Conservation (phyloP, 2,888 invertebrate genomes). For the Molanna angustata region DNA sequence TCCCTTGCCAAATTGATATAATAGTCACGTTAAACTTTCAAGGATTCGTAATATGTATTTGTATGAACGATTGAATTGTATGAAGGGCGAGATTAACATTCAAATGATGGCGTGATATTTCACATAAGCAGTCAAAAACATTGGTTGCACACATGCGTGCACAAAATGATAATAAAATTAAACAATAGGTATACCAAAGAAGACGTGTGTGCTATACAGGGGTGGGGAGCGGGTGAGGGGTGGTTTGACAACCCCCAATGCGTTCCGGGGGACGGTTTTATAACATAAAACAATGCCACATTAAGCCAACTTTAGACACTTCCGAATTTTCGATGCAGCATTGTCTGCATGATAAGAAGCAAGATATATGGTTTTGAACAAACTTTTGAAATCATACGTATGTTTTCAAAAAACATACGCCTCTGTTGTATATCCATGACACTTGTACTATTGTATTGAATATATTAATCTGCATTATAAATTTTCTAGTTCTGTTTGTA, state of each 20-base stretch:
- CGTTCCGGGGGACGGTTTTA: slow-evolving; percentile 24
- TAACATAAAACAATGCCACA: slow-evolving; percentile 31
- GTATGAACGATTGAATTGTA: background rate
- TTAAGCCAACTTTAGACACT: slow-evolving; percentile 14
- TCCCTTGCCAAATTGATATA: too few species aligned
- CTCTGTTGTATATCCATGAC: too few species aligned
- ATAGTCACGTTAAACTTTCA: too few species aligned
- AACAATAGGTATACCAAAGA: too few species aligned
- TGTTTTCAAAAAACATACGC: too few species aligned
- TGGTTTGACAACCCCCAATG: slow-evolving; percentile 1
- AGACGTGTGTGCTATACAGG: slow-evolving; percentile 16
- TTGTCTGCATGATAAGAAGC: slow-evolving; percentile 21
- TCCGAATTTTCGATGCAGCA: slow-evolving; percentile 14
- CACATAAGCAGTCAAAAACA: slow-evolving; percentile 9
- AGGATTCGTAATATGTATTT: too few species aligned
- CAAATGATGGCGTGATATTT: slow-evolving; percentile 3
- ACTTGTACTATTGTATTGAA: too few species aligned
- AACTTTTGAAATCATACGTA: too few species aligned
- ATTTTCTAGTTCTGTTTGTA: too few species aligned
- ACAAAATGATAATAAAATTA: slow-evolving; percentile 32
- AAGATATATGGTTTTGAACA: slow-evolving; percentile 14
- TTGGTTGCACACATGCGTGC: slow-evolving; percentile 25
- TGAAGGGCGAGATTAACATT: background rate
- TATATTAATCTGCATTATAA: too few species aligned
- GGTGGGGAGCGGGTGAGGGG: slow-evolving; percentile 5